These are phyloP conservation scores for Epinephelus malabaricus DNA, from an alignment of 2,797 vertebrate species.

Conservation along the genomic window DNA sequence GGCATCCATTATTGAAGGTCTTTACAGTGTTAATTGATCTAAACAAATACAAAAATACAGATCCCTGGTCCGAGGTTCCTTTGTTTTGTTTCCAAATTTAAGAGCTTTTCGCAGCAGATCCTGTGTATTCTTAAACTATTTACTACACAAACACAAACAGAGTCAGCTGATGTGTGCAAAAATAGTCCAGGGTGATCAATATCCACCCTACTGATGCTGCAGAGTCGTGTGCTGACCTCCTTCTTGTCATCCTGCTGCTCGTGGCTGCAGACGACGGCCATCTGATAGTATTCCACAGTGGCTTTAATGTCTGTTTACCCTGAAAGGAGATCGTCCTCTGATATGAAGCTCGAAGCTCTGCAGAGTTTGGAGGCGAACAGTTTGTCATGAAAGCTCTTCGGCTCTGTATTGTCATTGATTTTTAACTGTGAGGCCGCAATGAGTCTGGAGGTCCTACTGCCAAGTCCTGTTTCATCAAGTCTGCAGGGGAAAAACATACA, in stretches of 20 bases:
- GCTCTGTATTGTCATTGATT: neutral
- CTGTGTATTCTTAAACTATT: neutral
- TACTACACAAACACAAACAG: conserved; percentile 16
- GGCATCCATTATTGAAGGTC: neutral
- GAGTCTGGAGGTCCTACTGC: conserved; percentile 27
- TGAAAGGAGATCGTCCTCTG: neutral
- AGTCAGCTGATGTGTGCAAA: conserved; percentile 33
- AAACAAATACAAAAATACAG: neutral
- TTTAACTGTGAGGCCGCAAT: neutral
- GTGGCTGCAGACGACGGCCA: neutral
- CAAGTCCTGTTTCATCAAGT: conserved; percentile 23
- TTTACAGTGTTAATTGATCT: neutral
- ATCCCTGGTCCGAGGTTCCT: no score
- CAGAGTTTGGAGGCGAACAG: conserved; percentile 2
- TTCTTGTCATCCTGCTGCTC: neutral
- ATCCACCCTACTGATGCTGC: conserved; percentile 8
- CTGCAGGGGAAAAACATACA: conserved; percentile 2
- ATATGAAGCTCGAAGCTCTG: neutral
- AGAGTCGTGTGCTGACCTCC: conserved; percentile 18
- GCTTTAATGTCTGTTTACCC: conserved; percentile 16
- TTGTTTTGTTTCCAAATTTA: neutral
- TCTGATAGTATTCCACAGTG: conserved; percentile 11
- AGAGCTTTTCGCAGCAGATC: neutral
- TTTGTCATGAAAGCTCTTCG: conserved; percentile 26
- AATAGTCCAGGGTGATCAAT: conserved; percentile 34